Percentiles rank a stretch among this genome's conserved stretches.
Evolutionary conservation across 2,113 vertebrate genomes (phyloP).

Genomic region (Dicentrarchus labrax): DNA sequence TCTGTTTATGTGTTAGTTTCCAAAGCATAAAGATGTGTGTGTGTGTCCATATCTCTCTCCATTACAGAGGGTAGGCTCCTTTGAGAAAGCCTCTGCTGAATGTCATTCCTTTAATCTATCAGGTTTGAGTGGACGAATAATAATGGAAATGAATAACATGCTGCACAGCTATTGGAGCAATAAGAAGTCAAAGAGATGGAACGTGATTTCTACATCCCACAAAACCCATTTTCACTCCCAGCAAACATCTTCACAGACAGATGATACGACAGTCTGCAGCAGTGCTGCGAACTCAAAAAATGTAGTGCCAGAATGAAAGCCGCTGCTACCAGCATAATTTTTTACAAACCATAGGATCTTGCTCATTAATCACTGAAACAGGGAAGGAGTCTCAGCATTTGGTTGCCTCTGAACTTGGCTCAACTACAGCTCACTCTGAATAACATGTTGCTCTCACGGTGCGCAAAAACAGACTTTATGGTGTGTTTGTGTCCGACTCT

Average conservation of each 20-base stretch:
- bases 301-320: conserved; percentile 3
- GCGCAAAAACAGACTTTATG: not conserved
- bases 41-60: conserved; percentile 12
- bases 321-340: conserved; percentile 4
- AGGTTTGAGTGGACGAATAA: conserved; percentile 42
- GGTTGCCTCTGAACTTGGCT: not conserved
- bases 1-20: conserved; percentile 19
- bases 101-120: conserved; percentile 53
- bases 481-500: conserved; percentile 12
- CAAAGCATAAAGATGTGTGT: conserved; percentile 24
- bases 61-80: conserved; percentile 40
- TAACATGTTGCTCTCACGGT: conserved; percentile 11
- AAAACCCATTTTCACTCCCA: conserved; percentile 11
- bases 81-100: conserved; percentile 35
- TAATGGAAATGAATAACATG: conserved; percentile 20
- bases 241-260: conserved; percentile 8
- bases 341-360: not conserved
- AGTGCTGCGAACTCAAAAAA: not conserved
- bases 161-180: not conserved
- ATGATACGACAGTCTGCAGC: not conserved
- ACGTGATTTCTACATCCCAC: conserved; percentile 5
- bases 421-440: not conserved
- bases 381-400: not conserved
- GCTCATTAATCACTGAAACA: conserved; percentile 2
- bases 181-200: not conserved